phyloP scores from a whole-genome alignment of 2,113 vertebrate species.

The Ophthalmolycus amberensis region DNA sequence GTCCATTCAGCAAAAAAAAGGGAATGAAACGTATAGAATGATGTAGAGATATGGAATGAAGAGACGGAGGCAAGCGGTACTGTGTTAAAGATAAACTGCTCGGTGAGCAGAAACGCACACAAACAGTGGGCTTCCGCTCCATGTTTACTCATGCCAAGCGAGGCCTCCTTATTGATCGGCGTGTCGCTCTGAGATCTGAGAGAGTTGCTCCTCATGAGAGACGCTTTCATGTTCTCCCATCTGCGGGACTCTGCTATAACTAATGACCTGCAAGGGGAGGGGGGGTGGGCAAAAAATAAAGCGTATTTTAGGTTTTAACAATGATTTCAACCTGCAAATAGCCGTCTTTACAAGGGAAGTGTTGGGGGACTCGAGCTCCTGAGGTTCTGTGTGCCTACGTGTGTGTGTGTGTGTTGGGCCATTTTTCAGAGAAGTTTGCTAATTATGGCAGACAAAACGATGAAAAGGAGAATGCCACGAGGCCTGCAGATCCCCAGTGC shows the following conservation, averaged over 20 bases:
- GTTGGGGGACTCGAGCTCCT: not conserved
- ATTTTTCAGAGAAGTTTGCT: conserved; percentile 34
- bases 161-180: conserved; percentile 47
- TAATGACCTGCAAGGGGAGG: conserved; percentile 6
- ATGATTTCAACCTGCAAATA: conserved; percentile 12
- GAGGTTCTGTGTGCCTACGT: not conserved
- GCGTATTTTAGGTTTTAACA: conserved; percentile 10
- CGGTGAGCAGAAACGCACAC: conserved; percentile 19
- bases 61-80: not conserved
- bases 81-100: conserved; percentile 16
- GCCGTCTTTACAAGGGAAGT: not conserved
- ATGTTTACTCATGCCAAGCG: conserved; percentile 31
- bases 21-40: not conserved
- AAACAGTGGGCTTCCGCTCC: conserved; percentile 14
- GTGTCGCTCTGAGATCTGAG: conserved; percentile 33
- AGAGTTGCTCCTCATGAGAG: conserved; percentile 28
- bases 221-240: conserved; percentile 41
- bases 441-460: conserved; percentile 57
- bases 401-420: not conserved
- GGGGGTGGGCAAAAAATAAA: no score
- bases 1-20: not conserved
- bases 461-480: conserved; percentile 39
- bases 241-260: conserved; percentile 6
- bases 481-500: conserved; percentile 30
- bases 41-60: conserved; percentile 22